Percentiles rank a stretch among this genome's conserved stretches.
Evolutionary conservation across 2,113 vertebrate genomes (phyloP).

Genomic region (Conger conger): DNA sequence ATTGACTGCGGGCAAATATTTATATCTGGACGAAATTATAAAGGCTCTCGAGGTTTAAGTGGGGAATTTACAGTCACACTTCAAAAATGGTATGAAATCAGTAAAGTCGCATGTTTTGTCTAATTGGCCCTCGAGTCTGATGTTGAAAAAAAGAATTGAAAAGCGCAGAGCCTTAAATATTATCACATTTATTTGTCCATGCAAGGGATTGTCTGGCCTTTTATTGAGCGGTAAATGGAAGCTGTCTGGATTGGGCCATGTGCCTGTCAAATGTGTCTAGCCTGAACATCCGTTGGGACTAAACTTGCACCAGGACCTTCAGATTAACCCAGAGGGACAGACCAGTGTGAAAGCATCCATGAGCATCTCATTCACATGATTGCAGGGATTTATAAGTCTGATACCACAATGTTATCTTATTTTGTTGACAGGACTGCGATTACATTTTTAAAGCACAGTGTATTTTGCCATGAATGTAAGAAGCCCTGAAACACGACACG

Average conservation of each 20-base stretch:
- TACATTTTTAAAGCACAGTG: background rate
- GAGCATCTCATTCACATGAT: too few relatives aligned
- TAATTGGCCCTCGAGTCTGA: background rate
- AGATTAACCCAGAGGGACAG: too few relatives aligned
- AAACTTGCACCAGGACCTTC: too few relatives aligned
- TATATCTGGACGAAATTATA: conserved; percentile 3
- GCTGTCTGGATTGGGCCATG: background rate
- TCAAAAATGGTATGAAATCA: background rate
- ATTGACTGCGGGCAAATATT: conserved; percentile 2
- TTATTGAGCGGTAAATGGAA: background rate
- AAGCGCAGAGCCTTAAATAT: background rate
- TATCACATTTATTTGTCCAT: background rate
- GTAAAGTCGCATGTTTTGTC: background rate
- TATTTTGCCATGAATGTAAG: background rate
- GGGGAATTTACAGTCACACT: conserved; percentile 4
- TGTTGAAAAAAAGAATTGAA: background rate
- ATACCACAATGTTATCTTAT: background rate
- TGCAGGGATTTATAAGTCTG: too few relatives aligned
- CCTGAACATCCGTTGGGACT: background rate
- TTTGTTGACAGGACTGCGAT: background rate
- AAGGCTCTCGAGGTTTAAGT: conserved; percentile 6
- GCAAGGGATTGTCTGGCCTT: background rate
- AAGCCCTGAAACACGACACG: background rate
- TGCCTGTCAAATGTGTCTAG: background rate
- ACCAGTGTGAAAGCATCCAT: too few relatives aligned